Percentiles rank a stretch among this genome's conserved stretches.
These are phyloP conservation scores for Ataeniobius toweri DNA, from an alignment of 2,797 vertebrate species.

Conservation along the genomic window DNA sequence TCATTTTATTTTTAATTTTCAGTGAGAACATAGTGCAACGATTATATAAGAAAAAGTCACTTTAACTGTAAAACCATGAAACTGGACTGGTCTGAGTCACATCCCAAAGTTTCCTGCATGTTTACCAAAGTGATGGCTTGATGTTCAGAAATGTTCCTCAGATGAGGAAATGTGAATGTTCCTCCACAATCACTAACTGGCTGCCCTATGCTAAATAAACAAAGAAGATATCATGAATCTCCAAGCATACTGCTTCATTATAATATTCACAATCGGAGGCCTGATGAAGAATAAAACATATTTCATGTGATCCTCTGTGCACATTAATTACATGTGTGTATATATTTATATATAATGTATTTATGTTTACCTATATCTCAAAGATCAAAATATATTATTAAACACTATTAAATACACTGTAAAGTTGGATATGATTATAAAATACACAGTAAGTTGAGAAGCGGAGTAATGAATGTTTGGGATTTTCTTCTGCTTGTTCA, in stretches of 20 bases:
- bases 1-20: no score
- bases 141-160: conserved; percentile 35
- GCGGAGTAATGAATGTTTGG: background rate
- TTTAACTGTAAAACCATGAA: background rate
- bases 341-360: conserved; percentile 31
- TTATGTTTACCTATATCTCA: conserved; percentile 25
- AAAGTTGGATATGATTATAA: conserved; percentile 58
- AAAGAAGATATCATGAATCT: conserved; percentile 61
- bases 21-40: background rate
- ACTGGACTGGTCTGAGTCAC: background rate
- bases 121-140: conserved; percentile 4
- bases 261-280: conserved; percentile 70
- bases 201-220: conserved; percentile 49
- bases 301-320: conserved; percentile 18
- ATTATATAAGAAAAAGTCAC: background rate
- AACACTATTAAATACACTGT: conserved; percentile 58
- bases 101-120: conserved; percentile 18
- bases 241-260: conserved; percentile 69
- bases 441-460: conserved; percentile 51
- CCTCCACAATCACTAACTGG: conserved; percentile 45
- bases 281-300: conserved; percentile 65
- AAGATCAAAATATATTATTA: conserved; percentile 64
- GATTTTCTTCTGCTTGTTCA: background rate
- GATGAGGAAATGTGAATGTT: conserved; percentile 25
- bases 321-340: conserved; percentile 44